Evolutionary conservation across 2,797 vertebrate species (phyloP).

Genomic region (Takifugu ocellatus): DNA sequence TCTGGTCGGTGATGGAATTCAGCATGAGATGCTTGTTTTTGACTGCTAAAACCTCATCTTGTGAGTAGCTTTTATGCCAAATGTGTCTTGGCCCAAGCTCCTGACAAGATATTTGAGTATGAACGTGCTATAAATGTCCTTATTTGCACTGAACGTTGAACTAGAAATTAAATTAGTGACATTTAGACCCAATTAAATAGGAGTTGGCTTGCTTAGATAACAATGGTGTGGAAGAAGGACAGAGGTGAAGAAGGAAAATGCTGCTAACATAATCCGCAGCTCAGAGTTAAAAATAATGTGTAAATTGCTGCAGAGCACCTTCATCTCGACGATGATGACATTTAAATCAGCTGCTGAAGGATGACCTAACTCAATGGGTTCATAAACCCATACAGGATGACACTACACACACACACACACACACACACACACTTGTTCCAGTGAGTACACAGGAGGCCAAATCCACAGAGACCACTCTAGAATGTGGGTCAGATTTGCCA

Average conservation of each 20-base stretch:
- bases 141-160: too few relatives aligned
- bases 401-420: not conserved
- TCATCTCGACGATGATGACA: constrained; percentile 38
- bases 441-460: constrained; percentile 27
- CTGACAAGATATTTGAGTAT: too few relatives aligned
- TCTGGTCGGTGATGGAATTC: constrained; percentile 15
- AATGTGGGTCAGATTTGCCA: constrained; percentile 61
- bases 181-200: too few relatives aligned
- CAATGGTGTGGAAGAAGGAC: constrained; percentile 30
- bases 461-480: constrained; percentile 37
- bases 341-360: constrained; percentile 35
- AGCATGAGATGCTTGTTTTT: too few relatives aligned
- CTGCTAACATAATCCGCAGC: constrained; percentile 14
- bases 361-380: constrained; percentile 20
- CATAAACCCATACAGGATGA: constrained; percentile 51
- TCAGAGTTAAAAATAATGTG: constrained; percentile 15
- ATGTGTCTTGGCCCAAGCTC: too few relatives aligned
- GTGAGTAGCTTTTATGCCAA: too few relatives aligned
- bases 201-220: constrained; percentile 4
- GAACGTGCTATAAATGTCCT: too few relatives aligned
- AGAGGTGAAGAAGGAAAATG: constrained; percentile 17
- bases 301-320: constrained; percentile 18
- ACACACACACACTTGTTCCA: constrained; percentile 4
- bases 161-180: too few relatives aligned
- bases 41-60: too few relatives aligned